Evolutionary conservation across 1,140 invertebrate genomes (phyloP).

Genomic region (Leguminivora glycinivorella): DNA sequence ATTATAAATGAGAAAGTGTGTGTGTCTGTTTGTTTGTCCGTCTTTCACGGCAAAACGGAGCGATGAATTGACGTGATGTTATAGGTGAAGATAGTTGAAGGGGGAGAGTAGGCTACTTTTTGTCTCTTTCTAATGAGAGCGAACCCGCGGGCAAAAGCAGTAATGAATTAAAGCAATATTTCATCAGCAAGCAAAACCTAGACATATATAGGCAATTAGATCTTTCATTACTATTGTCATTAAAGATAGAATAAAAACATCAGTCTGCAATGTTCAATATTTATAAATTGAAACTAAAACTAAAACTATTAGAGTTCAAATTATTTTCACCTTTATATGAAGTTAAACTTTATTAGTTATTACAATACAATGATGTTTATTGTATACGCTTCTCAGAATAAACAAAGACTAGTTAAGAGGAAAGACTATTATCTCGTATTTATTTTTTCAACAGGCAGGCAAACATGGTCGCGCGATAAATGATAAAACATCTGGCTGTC

Average conservation of each 20-base stretch:
- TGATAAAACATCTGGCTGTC: too few relatives aligned
- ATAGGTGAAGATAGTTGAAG: too few relatives aligned
- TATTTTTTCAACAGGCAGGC: too few relatives aligned
- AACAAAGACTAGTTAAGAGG: not conserved
- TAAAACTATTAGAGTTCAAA: not conserved
- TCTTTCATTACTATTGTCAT: not conserved
- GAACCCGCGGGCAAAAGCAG: too few relatives aligned
- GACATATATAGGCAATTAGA: not conserved
- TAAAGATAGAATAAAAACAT: not conserved
- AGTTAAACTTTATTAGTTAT: not conserved
- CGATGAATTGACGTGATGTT: too few relatives aligned
- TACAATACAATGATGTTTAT: not conserved
- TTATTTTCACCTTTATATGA: not conserved
- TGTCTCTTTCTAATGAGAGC: too few relatives aligned
- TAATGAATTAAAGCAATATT: not conserved
- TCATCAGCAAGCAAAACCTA: not conserved
- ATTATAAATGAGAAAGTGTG: too few relatives aligned
- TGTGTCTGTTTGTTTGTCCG: too few relatives aligned
- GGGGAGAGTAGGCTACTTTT: too few relatives aligned
- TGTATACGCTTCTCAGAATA: not conserved
- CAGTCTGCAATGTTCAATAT: not conserved
- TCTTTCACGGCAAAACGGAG: too few relatives aligned
- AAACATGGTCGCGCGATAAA: too few relatives aligned
- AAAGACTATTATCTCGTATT: not conserved
- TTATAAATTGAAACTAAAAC: not conserved